Percentiles rank a stretch among this genome's conserved stretches.
Conservation (phyloP, 2,113 vertebrate genomes). For the Nycticryphes semicollaris region DNA sequence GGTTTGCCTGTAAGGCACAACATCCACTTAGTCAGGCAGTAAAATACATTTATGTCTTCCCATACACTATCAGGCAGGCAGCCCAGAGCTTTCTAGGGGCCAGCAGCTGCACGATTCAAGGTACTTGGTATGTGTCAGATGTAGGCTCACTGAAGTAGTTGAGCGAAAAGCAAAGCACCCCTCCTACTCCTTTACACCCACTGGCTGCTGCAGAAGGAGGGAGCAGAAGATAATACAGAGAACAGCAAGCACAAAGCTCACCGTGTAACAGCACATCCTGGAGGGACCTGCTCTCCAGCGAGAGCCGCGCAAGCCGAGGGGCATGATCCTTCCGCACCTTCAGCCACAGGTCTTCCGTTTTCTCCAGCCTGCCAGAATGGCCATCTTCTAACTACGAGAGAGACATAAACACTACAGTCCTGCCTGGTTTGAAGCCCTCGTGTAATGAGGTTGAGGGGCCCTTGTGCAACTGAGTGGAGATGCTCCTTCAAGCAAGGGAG, state of each 20-base stretch:
- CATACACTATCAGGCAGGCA: background rate
- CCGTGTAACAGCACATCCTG: conserved; percentile 91
- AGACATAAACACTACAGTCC: background rate
- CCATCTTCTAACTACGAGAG: conserved; percentile 88
- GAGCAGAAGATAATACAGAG: background rate
- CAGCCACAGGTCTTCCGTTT: conserved; percentile 96
- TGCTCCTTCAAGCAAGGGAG: background rate
- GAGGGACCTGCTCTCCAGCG: conserved; percentile 94
- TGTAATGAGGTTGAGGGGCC: background rate
- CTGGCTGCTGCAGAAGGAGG: background rate
- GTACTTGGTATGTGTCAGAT: background rate
- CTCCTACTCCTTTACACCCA: background rate
- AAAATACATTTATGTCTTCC: background rate
- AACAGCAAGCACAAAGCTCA: conserved; percentile 59
- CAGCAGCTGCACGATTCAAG: background rate
- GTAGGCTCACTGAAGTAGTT: background rate
- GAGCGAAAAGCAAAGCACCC: background rate
- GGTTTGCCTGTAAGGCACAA: conserved; percentile 85
- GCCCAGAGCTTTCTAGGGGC: background rate
- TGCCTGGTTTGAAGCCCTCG: background rate
- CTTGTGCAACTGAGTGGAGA: background rate
- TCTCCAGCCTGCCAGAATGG: conserved; percentile 93
- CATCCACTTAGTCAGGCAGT: background rate
- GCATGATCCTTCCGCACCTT: conserved; percentile 96
- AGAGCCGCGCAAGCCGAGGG: conserved; percentile 91